Base-by-base conservation (phyloP, 2,113 vertebrate species). In the Bucco capensis region DNA sequence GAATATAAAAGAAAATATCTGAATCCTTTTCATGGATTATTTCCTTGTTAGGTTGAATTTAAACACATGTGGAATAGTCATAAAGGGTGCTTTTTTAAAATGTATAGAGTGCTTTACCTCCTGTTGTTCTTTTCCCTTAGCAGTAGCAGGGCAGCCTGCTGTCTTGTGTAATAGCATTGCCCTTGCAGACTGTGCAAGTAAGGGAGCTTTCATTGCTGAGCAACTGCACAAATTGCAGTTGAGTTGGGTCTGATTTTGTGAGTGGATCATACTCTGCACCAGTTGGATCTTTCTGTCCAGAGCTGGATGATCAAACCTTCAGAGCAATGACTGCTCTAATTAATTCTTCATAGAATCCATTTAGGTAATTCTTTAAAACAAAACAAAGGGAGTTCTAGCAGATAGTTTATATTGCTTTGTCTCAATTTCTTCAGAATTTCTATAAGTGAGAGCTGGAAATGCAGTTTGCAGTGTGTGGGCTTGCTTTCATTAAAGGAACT, bases 281-380 rank as follows among this genome's bases (percentile, higher is more conserved):
- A 9, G 10, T 81, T 84, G 23, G 60, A 42, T 89, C 42, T 28
- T 71, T 38, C 60, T 74, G 37, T 72, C 58, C 40, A 44, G 31
- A 83, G 9, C 31, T 30, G 35, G 28, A 31, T 66, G 38, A 38
- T 38, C 9, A 50, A 60, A 77, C 19, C 28, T 66, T 58, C 57
- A 42, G 18, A 82, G n/a, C 10, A 53, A 8, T 31, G 47, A 18
- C 53, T 72, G 35, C 14, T 72, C 5, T 46, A 50, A 56, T 65
- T 64, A 30, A 19, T 86, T 86, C 37, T 73, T 65, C 8, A 5
- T 31, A 54, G 15, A 47, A 23, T 9, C 69, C 2, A 8, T 77
- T 89, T 40, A 57, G 10, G 31, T 61, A 0, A 1, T 9, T 27
- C 0, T 1, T 22, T 6, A 8, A 69, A 62, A 40, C 27, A 37